Percentiles rank a stretch among this genome's conserved stretches.
Conservation (phyloP, 2,797 vertebrate species). For the Gadopsis marmoratus region DNA sequence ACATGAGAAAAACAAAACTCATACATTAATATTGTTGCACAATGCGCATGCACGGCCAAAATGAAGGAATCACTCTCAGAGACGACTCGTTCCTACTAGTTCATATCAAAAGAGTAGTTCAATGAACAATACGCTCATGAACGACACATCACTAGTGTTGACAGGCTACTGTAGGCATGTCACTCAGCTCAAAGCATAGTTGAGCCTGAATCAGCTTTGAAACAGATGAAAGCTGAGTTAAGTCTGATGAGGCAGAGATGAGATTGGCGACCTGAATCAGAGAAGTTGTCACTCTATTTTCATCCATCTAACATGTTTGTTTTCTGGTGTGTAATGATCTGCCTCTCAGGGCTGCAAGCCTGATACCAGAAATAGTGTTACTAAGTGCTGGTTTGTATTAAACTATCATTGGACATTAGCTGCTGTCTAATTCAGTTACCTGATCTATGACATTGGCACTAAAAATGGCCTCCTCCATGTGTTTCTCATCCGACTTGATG, state of each 20-base stretch:
- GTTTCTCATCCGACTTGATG: constrained; percentile 93
- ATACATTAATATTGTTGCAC: too few relatives aligned
- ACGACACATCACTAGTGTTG: background rate
- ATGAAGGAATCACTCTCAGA: too few relatives aligned
- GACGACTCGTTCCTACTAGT: too few relatives aligned
- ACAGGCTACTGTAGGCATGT: too few relatives aligned
- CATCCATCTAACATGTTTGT: background rate
- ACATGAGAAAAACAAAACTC: too few relatives aligned
- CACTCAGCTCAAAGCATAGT: background rate
- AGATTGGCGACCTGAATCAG: background rate
- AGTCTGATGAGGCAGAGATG: background rate
- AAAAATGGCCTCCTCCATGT: constrained; percentile 95
- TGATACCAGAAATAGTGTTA: background rate
- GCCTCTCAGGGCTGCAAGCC: background rate
- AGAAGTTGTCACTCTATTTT: background rate
- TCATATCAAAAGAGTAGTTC: too few relatives aligned
- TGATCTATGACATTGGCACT: constrained; percentile 93
- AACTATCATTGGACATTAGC: background rate
- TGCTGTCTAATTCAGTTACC: constrained; percentile 74
- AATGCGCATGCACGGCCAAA: too few relatives aligned
- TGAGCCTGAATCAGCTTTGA: background rate
- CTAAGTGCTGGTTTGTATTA: background rate
- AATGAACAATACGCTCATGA: too few relatives aligned
- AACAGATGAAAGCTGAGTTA: background rate
- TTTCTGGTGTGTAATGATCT: constrained; percentile 8